These are phyloP conservation scores for Anagrus nilaparvatae DNA, from an alignment of 1,140 invertebrate genomes.

Conservation along the genomic window DNA sequence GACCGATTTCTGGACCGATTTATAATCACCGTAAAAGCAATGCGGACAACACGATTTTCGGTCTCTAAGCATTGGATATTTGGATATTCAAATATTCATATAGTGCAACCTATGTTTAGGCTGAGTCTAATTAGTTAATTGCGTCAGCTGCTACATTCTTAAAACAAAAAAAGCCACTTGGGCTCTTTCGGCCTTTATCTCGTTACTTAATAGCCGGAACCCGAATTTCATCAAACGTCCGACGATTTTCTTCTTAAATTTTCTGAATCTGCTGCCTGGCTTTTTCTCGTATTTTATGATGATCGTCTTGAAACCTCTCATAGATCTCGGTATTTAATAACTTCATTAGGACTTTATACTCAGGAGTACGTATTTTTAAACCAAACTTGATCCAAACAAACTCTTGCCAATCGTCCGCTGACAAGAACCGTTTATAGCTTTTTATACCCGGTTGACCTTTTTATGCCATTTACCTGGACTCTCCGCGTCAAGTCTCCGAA, in stretches of 20 bases:
- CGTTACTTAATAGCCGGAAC: conserved; percentile 5
- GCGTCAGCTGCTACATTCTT: no score
- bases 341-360: conserved; percentile 8
- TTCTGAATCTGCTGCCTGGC: conserved; percentile 8
- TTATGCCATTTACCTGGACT: conserved; percentile 27
- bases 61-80: no score
- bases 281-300: background rate
- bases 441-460: conserved; percentile 23
- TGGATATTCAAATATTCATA: no score
- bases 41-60: no score
- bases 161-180: no score
- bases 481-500: conserved; percentile 20
- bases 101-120: no score
- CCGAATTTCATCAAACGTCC: conserved; percentile 15
- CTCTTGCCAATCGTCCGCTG: conserved; percentile 12
- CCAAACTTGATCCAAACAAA: conserved; percentile 9
- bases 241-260: conserved; percentile 24
- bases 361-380: background rate
- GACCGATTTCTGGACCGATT: no score
- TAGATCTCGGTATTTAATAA: conserved; percentile 9
- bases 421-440: conserved; percentile 21
- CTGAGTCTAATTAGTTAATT: no score
- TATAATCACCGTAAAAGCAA: no score
- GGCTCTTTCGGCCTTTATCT: no score
- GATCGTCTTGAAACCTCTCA: conserved; percentile 7